Conservation (phyloP, 2,113 vertebrate genomes). For the Nansenia antarctica region DNA sequence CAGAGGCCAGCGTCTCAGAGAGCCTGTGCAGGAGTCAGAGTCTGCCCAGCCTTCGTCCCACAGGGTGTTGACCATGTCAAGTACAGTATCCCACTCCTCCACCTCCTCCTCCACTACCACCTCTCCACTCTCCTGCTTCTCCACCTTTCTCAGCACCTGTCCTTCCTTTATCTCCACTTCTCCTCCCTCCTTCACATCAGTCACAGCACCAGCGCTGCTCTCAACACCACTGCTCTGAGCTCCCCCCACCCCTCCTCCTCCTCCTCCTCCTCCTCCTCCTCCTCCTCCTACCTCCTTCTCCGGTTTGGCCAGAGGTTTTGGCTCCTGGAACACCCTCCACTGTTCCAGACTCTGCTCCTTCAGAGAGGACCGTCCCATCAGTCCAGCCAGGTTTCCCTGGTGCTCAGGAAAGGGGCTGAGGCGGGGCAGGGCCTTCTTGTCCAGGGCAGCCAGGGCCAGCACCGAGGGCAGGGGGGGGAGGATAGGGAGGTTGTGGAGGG, state of each 20-base stretch:
- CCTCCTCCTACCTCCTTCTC: slow-evolving; percentile 16
- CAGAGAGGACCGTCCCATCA: slow-evolving; percentile 65
- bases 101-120: slow-evolving; percentile 25
- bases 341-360: slow-evolving; percentile 75
- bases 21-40: slow-evolving; percentile 65
- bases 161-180: slow-evolving; percentile 14
- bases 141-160: slow-evolving; percentile 2
- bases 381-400: slow-evolving; percentile 54
- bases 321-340: slow-evolving; percentile 70
- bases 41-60: slow-evolving; percentile 74
- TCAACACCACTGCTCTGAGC: slow-evolving; percentile 1
- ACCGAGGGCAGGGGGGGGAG: slow-evolving; percentile 77
- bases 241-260: slow-evolving; percentile 34
- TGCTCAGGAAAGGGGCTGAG: slow-evolving; percentile 67
- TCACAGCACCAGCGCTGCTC: neutral
- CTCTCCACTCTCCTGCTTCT: slow-evolving; percentile 31
- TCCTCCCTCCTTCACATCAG: slow-evolving; percentile 17
- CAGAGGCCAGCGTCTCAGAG: slow-evolving; percentile 75
- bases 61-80: slow-evolving; percentile 76
- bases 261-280: slow-evolving; percentile 9
- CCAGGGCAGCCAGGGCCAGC: slow-evolving; percentile 59
- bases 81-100: slow-evolving; percentile 72
- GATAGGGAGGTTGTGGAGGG: slow-evolving; percentile 77
- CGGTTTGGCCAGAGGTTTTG: neutral
- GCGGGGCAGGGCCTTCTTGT: slow-evolving; percentile 65